Evolutionary conservation across 2,797 vertebrate genomes (phyloP).

Genomic region (Rhincodon typus): DNA sequence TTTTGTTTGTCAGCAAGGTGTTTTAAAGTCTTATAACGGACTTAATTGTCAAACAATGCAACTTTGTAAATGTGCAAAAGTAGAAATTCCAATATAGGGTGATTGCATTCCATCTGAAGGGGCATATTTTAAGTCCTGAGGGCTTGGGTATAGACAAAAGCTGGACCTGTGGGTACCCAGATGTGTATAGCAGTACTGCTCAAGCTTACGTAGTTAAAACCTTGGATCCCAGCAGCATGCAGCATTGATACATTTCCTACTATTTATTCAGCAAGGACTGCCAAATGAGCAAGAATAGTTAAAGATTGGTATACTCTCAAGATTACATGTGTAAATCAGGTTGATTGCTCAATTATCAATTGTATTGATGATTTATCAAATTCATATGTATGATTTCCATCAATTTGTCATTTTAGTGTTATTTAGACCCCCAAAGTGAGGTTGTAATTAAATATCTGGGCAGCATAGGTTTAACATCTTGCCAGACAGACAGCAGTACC

Average conservation of each 20-base stretch:
- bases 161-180: neutral
- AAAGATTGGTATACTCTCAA: neutral
- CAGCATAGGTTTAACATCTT: too few species aligned
- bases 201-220: neutral
- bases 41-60: neutral
- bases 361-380: neutral
- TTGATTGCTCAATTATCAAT: neutral
- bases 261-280: neutral
- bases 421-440: neutral
- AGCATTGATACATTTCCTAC: neutral
- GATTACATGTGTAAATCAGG: neutral
- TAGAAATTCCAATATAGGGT: neutral
- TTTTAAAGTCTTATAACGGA: neutral
- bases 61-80: neutral
- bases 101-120: neutral
- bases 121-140: neutral
- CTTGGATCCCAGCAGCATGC: neutral
- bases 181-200: neutral
- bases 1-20: neutral
- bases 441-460: too few species aligned
- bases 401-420: neutral
- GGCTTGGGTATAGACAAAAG: neutral
- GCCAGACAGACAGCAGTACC: too few species aligned
- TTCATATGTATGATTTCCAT: neutral
- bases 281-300: neutral